These are phyloP conservation scores for Amphimedon queenslandica DNA, from an alignment of 37 sponge, comb jelly and placozoan species.

Conservation along the genomic window DNA sequence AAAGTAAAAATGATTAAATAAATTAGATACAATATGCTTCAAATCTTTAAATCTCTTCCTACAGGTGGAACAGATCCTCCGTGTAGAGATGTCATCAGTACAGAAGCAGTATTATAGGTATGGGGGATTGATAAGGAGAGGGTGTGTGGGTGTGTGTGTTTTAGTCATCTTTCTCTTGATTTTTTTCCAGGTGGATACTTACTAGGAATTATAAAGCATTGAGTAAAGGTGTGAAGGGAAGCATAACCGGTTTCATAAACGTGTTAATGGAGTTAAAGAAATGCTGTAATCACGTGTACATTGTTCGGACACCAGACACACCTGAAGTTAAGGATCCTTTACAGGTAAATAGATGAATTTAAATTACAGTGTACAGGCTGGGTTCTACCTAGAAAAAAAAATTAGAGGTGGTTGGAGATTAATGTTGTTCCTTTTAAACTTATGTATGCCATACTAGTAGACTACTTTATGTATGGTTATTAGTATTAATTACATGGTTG, in stretches of 20 bases:
- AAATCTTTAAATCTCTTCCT: not conserved
- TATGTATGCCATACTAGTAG: too few relatives aligned
- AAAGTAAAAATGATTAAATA: constrained; percentile 41
- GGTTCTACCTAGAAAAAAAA: too few relatives aligned
- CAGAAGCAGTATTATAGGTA: constrained; percentile 94
- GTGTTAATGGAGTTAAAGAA: constrained; percentile 99
- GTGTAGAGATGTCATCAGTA: constrained; percentile 92
- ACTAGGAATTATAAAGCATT: constrained; percentile 96
- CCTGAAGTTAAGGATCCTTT: constrained; percentile 29
- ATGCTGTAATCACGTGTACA: constrained; percentile 94
- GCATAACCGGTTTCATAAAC: constrained; percentile 87
- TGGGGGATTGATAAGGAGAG: too few relatives aligned
- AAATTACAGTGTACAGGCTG: too few relatives aligned
- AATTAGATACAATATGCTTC: not conserved
- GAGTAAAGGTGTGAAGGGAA: constrained; percentile 85
- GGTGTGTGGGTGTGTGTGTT: not conserved
- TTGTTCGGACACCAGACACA: constrained; percentile 69
- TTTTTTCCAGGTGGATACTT: constrained; percentile 74
- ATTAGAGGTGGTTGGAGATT: too few relatives aligned
- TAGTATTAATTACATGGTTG: too few relatives aligned
- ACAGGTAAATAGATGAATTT: constrained; percentile 56
- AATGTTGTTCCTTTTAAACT: too few relatives aligned
- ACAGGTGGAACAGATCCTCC: constrained; percentile 89
- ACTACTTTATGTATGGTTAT: too few relatives aligned
- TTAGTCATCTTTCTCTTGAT: not conserved